phyloP scores from a whole-genome alignment of 1,140 invertebrate species.

The Camponotus floridanus region DNA sequence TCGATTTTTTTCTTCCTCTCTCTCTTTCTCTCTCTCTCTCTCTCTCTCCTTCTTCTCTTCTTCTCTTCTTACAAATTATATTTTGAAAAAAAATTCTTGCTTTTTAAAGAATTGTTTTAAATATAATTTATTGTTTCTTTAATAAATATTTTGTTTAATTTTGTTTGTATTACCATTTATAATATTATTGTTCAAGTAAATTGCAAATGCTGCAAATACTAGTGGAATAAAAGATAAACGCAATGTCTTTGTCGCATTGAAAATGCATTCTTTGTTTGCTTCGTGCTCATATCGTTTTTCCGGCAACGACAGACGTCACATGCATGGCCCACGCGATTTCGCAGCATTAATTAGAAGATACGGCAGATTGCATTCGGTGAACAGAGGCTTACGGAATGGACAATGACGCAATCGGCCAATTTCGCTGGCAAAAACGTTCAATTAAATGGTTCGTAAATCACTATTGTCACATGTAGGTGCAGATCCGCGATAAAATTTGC shows the following conservation, averaged over 20 bases:
- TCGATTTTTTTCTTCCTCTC: not conserved
- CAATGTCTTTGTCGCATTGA: not conserved
- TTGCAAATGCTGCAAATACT: not conserved
- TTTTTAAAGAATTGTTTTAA: not conserved
- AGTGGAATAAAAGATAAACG: not conserved
- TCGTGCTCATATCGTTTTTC: not conserved
- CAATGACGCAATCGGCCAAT: constrained; percentile 23
- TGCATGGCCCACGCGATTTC: not conserved
- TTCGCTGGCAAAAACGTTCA: constrained; percentile 56
- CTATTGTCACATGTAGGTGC: constrained; percentile 13
- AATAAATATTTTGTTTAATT: constrained; percentile 7
- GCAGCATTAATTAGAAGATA: constrained; percentile 51
- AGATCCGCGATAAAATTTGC: constrained; percentile 49
- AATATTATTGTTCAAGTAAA: not conserved
- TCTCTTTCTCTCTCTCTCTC: not conserved
- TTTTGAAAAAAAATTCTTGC: too few relatives aligned
- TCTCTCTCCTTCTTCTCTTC: not conserved
- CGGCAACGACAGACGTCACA: not conserved
- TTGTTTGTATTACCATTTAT: not conserved
- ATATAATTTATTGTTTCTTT: not conserved
- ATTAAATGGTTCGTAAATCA: constrained; percentile 57
- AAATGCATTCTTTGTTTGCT: not conserved
- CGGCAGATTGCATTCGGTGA: constrained; percentile 31
- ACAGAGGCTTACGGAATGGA: constrained; percentile 7
- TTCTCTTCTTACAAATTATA: too few relatives aligned